A percentile compares a stretch with the other conserved stretches of the same genome.
Conservation (phyloP, 1,140 invertebrate species). For the Trachelipus rathkii region DNA sequence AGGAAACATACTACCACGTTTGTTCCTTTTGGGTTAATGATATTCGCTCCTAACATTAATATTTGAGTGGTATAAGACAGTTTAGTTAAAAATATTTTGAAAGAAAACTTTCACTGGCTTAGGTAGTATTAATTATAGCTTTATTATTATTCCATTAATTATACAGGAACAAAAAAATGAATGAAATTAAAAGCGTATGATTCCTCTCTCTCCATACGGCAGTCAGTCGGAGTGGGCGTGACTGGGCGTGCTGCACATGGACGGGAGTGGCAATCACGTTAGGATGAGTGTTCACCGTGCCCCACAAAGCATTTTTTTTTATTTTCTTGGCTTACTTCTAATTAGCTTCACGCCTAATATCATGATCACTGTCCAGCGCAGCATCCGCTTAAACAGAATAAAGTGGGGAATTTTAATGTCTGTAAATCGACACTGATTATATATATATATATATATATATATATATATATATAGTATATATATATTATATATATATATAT, state of each 20-base stretch:
- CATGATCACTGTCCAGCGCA: constrained; percentile 17
- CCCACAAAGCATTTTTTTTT: constrained; percentile 29
- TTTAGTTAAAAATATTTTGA: constrained; percentile 37
- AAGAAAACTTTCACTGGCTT: constrained; percentile 44
- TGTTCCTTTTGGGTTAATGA: constrained; percentile 45
- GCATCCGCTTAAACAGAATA: neutral
- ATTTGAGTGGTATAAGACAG: constrained; percentile 33
- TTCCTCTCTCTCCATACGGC: constrained; percentile 42
- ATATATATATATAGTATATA: too few relatives aligned
- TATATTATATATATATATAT: too few relatives aligned
- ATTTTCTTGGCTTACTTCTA: constrained; percentile 21
- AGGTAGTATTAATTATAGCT: constrained; percentile 46
- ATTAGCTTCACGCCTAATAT: neutral
- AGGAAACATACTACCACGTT: constrained; percentile 41
- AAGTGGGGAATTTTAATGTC: too few relatives aligned
- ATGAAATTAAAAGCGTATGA: constrained; percentile 39
- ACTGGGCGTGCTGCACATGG: constrained; percentile 6
- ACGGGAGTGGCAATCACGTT: neutral
- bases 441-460: too few relatives aligned
- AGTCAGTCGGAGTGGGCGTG: constrained; percentile 26
- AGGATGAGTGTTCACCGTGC: constrained; percentile 26
- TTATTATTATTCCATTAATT: constrained; percentile 46
- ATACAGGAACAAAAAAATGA: neutral
- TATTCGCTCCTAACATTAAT: constrained; percentile 35
- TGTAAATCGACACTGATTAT: constrained; percentile 42